Evolutionary conservation across 2,797 vertebrate genomes (phyloP).

Genomic region (Synanceia verrucosa): DNA sequence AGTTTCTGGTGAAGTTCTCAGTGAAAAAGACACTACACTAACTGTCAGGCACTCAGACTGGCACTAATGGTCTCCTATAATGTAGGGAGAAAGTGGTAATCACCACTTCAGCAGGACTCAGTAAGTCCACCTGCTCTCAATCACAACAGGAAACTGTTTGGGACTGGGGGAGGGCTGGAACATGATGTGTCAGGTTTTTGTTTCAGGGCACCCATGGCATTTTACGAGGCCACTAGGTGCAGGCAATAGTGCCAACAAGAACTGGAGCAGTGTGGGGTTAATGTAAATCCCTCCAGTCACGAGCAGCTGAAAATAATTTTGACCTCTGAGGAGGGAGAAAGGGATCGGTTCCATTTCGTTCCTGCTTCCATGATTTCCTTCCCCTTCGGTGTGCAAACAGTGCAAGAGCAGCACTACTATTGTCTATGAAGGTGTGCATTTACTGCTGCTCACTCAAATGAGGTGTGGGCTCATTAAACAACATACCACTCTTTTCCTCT

Average conservation of each 20-base stretch:
- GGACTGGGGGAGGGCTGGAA: conserved; percentile 20
- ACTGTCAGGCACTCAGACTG: not conserved
- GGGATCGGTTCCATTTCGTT: conserved; percentile 23
- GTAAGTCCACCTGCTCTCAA: conserved; percentile 64
- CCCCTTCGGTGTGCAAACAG: conserved; percentile 31
- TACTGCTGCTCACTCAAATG: conserved; percentile 15
- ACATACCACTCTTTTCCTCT: conserved; percentile 12
- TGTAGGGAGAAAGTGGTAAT: not conserved
- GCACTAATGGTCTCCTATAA: conserved; percentile 3
- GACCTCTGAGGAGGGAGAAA: conserved; percentile 37
- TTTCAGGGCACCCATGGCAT: conserved; percentile 56
- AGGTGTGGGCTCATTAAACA: conserved; percentile 41
- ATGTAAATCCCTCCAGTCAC: conserved; percentile 71
- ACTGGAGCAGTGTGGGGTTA: conserved; percentile 62
- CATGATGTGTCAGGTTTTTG: conserved; percentile 57
- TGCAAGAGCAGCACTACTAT: conserved; percentile 35
- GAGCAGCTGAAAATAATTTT: conserved; percentile 77
- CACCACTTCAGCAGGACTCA: conserved; percentile 10
- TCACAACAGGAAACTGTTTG: conserved; percentile 52
- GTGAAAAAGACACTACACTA: conserved; percentile 9
- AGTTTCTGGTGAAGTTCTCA: not conserved
- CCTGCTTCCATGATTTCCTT: conserved; percentile 9
- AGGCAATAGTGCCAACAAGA: conserved; percentile 56
- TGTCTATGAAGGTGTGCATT: conserved; percentile 29
- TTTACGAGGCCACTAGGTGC: conserved; percentile 50